phyloP scores from a whole-genome alignment of 2,797 vertebrate species.

The Gobio occitaniae region DNA sequence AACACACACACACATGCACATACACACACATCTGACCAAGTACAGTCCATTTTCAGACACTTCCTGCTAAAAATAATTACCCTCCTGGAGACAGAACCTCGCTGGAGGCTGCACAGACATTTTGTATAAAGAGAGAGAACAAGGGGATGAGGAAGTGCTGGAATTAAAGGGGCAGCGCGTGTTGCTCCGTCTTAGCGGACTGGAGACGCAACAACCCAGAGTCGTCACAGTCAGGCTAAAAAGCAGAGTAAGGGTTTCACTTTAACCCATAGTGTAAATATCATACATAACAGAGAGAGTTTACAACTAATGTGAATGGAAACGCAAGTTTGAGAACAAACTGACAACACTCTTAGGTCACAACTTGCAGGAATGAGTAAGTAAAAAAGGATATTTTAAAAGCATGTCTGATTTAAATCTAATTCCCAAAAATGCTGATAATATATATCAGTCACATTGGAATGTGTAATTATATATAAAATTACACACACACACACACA shows the following conservation, averaged over 20 bases:
- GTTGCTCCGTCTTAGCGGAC: not conserved
- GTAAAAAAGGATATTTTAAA: not conserved
- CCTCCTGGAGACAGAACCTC: slow-evolving; percentile 55
- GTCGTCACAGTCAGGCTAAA: not conserved
- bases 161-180: slow-evolving; percentile 45
- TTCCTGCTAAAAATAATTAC: slow-evolving; percentile 61
- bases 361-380: not conserved
- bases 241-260: no score
- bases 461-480: no score
- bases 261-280: no score
- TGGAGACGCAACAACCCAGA: not conserved
- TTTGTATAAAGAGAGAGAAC: slow-evolving; percentile 43
- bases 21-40: slow-evolving; percentile 33
- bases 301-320: not conserved
- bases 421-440: not conserved
- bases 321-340: not conserved
- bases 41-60: slow-evolving; percentile 50
- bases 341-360: not conserved
- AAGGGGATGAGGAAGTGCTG: slow-evolving; percentile 49
- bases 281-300: no score
- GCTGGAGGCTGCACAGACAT: slow-evolving; percentile 50
- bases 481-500: no score
- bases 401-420: not conserved
- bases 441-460: no score
- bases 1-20: slow-evolving; percentile 5